phyloP scores from a whole-genome alignment of 1,140 invertebrate genomes.

The Nasonia vitripennis region DNA sequence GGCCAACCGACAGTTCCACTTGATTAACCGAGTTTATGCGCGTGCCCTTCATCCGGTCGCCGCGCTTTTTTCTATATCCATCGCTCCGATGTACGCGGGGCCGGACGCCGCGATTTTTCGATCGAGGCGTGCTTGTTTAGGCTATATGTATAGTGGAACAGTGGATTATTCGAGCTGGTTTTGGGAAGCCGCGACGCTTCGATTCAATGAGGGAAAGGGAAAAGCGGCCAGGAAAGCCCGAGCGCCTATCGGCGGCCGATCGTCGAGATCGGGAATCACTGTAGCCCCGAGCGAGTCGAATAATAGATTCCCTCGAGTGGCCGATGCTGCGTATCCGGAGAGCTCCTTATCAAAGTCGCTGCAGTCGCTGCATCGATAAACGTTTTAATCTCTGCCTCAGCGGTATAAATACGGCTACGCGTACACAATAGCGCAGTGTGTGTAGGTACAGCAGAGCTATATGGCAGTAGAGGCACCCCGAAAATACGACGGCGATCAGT shows the following conservation, averaged over 20 bases:
- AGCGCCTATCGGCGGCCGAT: not conserved
- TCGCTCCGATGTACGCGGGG: not conserved
- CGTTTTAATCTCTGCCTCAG: not conserved
- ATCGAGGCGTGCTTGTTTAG: not conserved
- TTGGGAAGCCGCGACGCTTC: not conserved
- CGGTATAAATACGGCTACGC: not conserved
- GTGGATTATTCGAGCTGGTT: not conserved
- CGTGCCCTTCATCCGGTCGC: conserved; percentile 37
- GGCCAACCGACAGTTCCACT: conserved; percentile 64
- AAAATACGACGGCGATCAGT: conserved; percentile 64
- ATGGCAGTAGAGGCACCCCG: not conserved
- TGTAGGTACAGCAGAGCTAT: not conserved
- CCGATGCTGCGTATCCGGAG: not conserved
- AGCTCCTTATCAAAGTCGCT: not conserved
- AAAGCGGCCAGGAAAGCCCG: not conserved
- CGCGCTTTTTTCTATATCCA: not conserved
- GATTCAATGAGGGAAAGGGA: not conserved
- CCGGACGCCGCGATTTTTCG: not conserved
- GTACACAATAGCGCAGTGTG: too few species aligned
- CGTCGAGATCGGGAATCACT: not conserved
- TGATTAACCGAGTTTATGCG: conserved; percentile 72
- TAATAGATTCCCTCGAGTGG: not conserved
- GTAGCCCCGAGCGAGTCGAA: not conserved
- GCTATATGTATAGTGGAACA: too few species aligned
- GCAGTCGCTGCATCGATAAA: not conserved